Evolutionary conservation across 2,113 vertebrate genomes (phyloP), one percentile per base, ranked within the genome.

Genomic region (Ahaetulla prasina): DNA sequence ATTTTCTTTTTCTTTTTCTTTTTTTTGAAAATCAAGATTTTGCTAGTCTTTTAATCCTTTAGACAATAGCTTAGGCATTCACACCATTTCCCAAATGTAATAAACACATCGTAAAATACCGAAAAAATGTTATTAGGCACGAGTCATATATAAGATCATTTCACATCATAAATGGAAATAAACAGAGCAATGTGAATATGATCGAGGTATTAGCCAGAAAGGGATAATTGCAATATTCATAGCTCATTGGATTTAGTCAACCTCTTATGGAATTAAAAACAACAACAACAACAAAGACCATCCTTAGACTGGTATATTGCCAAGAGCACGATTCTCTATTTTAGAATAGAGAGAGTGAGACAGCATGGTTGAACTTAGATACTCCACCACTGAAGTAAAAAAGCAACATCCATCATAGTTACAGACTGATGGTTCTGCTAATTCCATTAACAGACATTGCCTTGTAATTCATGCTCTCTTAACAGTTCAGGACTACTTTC

Each of bases 21-120:
- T 25, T 14, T 30, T 94, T 94, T 96, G 80, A 96, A 96, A 96
- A 95, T 96, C 92, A 96, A 95, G 25, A 85, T 60, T 95, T 97
- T 96, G 39, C 95, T 94, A 94, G 96, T 94, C 93, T 95, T 96
- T 97, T 97, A 97, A 97, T 96, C 95, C 95, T 95, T 95, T 94
- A 93, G 88, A 95, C 94, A 95, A 94, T 90, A 92, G 91, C 94
- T 96, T 94, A 50, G 84, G 85, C 94, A 95, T 94, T 90, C 94
- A 94, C 45, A 1, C 57, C 94, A 94, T 90, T 94, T 94, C 86
- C 84, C 92, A 93, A 96, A 49, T 93, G 95, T 96, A 96, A 96
- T 94, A 93, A 93, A 86, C 91, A 92, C 94, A 89, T 86, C 93
- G 93, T 88, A 5, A 95, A 74, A 94, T 95, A 94, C 90, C 93